Percentiles rank a stretch among this genome's conserved stretches.
These are phyloP conservation scores for Hypsopygia costalis DNA, from an alignment of 2,888 invertebrate genomes.

Conservation along the genomic window DNA sequence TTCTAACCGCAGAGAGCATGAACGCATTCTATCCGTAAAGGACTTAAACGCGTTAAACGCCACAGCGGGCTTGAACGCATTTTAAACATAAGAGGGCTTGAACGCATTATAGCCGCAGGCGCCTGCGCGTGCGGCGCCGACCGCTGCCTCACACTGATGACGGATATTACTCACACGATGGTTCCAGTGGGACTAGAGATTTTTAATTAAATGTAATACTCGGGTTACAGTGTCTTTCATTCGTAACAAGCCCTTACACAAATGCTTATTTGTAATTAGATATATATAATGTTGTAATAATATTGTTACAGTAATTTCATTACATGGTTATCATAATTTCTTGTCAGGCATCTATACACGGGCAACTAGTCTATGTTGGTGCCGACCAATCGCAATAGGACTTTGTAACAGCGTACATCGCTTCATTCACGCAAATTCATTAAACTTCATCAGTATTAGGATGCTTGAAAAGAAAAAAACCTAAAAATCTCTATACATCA, in stretches of 20 bases:
- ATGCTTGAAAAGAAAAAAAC: slow-evolving; percentile 75
- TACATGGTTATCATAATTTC: slow-evolving; percentile 76
- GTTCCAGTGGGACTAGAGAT: slow-evolving; percentile 85
- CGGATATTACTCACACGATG: slow-evolving; percentile 71
- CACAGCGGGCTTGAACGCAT: too few species aligned
- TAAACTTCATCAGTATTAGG: slow-evolving; percentile 36
- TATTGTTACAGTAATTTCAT: slow-evolving; percentile 80
- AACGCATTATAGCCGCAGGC: slow-evolving; percentile 18
- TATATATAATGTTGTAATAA: slow-evolving; percentile 63
- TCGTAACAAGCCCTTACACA: slow-evolving; percentile 83
- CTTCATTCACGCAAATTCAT: slow-evolving; percentile 6
- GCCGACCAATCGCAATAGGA: slow-evolving; percentile 21
- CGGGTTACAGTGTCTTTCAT: slow-evolving; percentile 83
- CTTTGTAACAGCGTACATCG: slow-evolving; percentile 18
- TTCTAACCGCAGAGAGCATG: slow-evolving; percentile 16
- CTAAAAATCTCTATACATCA: slow-evolving; percentile 78
- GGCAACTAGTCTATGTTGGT: slow-evolving; percentile 31
- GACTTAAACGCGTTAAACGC: too few species aligned
- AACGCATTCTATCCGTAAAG: too few species aligned
- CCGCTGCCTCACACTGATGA: slow-evolving; percentile 40
- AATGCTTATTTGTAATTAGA: slow-evolving; percentile 80
- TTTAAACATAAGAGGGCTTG: slow-evolving; percentile 15
- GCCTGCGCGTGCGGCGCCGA: slow-evolving; percentile 21
- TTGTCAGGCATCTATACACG: slow-evolving; percentile 66
- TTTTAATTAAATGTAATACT: slow-evolving; percentile 82